These are phyloP conservation scores for rat (Rattus norvegicus) DNA, from an alignment of 2,113 vertebrate genomes.

Conservation along the genomic window DNA sequence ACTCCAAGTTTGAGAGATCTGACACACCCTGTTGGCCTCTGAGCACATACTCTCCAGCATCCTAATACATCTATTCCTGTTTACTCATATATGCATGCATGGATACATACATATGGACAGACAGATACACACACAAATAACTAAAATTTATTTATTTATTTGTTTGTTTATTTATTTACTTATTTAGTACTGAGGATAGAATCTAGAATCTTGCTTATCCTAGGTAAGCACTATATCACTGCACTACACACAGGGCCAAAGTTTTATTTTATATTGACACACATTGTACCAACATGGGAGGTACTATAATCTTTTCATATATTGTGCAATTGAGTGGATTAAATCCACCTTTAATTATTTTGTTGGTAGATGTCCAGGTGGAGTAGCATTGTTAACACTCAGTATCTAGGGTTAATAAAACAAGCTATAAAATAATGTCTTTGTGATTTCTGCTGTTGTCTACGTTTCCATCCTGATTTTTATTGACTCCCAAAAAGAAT, in stretches of 20 bases:
- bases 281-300: not conserved
- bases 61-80: not conserved
- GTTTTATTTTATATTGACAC: not conserved
- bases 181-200: not conserved
- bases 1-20: not conserved
- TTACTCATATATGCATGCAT: too few relatives aligned
- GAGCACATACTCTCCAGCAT: not conserved
- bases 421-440: not conserved
- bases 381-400: not conserved
- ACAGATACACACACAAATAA: not conserved
- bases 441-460: not conserved
- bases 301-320: not conserved
- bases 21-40: not conserved
- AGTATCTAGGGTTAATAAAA: constrained; percentile 6
- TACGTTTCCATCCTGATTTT: constrained; percentile 18
- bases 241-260: not conserved
- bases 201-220: not conserved
- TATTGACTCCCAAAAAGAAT: not conserved
- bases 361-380: not conserved
- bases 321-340: not conserved
- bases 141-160: not conserved
- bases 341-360: not conserved
- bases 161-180: not conserved
- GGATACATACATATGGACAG: not conserved
- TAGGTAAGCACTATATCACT: not conserved